These are phyloP conservation scores for Phrixothrix hirtus DNA, from an alignment of 2,888 invertebrate species.

Conservation along the genomic window DNA sequence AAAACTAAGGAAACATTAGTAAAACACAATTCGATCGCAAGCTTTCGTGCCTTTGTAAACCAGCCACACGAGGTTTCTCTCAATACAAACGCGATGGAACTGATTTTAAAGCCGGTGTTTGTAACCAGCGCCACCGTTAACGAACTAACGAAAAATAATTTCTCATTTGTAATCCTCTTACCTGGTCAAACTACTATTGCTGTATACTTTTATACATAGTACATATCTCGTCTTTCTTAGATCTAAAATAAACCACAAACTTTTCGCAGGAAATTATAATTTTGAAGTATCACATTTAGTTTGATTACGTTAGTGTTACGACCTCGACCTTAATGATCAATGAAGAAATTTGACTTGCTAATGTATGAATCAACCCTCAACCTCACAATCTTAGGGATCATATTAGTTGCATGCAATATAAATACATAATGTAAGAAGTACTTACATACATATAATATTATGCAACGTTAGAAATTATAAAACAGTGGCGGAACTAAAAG, in stretches of 20 bases:
- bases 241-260: no score
- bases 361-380: no score
- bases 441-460: no score
- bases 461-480: no score
- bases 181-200: slow-evolving; percentile 5
- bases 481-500: no score
- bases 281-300: no score
- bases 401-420: no score
- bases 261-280: no score
- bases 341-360: no score
- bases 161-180: slow-evolving; percentile 25
- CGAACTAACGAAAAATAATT: slow-evolving; percentile 38
- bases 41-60: slow-evolving; percentile 16
- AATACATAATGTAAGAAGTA: no score
- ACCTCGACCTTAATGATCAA: no score
- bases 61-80: slow-evolving; percentile 30
- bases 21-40: slow-evolving; percentile 6
- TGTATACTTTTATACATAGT: not conserved
- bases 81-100: slow-evolving; percentile 39
- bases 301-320: not conserved
- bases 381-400: no score
- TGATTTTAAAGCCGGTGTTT: slow-evolving; percentile 43
- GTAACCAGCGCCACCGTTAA: slow-evolving; percentile 41
- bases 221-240: not conserved
- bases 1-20: slow-evolving; percentile 9